A percentile compares a stretch with the other conserved stretches of the same genome.
Evolutionary conservation across 2,113 vertebrate species (phyloP).

Genomic region (Dasyornis broadbenti): DNA sequence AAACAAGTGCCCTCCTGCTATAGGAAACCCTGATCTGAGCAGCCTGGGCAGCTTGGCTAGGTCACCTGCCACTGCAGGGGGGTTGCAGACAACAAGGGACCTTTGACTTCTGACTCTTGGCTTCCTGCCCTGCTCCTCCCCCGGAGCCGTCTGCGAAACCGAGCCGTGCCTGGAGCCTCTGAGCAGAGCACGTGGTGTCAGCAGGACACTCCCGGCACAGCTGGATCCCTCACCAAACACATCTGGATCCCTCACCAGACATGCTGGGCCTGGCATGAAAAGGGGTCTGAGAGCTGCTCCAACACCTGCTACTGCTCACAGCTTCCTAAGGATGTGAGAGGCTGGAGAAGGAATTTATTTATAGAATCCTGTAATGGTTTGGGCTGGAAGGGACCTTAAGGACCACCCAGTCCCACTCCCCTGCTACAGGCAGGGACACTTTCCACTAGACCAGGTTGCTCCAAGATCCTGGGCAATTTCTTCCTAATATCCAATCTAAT

Average conservation of each 20-base stretch:
- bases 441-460: rapidly evolving
- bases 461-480: not conserved
- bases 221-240: not conserved
- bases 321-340: not conserved
- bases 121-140: not conserved
- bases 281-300: not conserved
- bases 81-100: not conserved
- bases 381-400: not conserved
- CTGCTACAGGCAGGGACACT: not conserved
- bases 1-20: not conserved
- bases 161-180: not conserved
- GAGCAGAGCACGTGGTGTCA: not conserved
- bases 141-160: rapidly evolving
- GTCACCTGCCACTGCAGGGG: not conserved
- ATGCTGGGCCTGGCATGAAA: rapidly evolving
- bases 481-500: not conserved
- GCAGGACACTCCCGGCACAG: rapidly evolving
- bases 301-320: not conserved
- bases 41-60: not conserved
- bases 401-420: rapidly evolving
- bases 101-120: not conserved
- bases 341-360: not conserved
- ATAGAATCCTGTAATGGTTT: not conserved
- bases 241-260: not conserved
- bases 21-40: rapidly evolving